Evolutionary conservation across 2,797 vertebrate species (phyloP).

Genomic region (Propithecus perrieri): DNA sequence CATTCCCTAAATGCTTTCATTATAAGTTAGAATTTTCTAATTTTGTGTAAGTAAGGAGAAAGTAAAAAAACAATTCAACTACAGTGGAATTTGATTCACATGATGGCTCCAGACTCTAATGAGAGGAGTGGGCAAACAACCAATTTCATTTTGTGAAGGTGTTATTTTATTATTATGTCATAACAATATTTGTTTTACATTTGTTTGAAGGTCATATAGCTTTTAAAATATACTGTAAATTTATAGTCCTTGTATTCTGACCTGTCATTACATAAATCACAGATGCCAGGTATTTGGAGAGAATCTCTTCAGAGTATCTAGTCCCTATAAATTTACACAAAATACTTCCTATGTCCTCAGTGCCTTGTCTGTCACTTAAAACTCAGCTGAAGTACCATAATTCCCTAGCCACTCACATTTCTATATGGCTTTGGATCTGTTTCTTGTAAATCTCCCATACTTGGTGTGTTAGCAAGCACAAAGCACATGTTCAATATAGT

Average conservation of each 20-base stretch:
- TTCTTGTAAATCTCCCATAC: background rate
- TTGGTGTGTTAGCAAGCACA: background rate
- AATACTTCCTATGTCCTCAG: background rate
- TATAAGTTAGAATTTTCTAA: background rate
- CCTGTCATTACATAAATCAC: background rate
- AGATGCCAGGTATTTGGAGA: background rate
- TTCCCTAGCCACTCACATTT: fast-evolving
- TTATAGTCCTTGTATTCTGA: background rate
- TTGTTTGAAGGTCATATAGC: background rate
- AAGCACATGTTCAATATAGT: background rate
- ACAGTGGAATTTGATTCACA: background rate
- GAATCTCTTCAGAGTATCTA: background rate
- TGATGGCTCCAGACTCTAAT: background rate
- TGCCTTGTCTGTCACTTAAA: background rate
- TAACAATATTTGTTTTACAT: background rate
- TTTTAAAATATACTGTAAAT: background rate
- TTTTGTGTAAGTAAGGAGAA: background rate
- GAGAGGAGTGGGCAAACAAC: background rate
- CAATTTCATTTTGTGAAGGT: background rate
- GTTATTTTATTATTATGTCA: background rate
- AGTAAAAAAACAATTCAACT: background rate
- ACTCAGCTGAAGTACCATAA: background rate
- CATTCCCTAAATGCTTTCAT: background rate
- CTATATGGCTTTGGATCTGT: background rate
- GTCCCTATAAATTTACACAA: background rate